Evolutionary conservation across 2,113 vertebrate genomes (phyloP), one percentile per base, ranked within the genome.

Genomic region (Phaethon lepturus): DNA sequence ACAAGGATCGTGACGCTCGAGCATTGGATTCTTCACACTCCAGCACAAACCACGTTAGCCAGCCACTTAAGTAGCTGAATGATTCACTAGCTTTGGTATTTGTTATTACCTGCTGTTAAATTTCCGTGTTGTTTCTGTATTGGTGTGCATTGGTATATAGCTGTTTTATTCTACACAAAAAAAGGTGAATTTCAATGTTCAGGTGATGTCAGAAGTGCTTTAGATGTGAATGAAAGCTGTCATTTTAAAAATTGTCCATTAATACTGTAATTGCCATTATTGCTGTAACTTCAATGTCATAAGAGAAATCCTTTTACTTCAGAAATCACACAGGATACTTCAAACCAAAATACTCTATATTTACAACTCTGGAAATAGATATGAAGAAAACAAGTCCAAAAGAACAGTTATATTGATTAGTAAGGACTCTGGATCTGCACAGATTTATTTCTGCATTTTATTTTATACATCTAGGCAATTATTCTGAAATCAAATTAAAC

Each of bases 401-500:
- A 91, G 62, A 93, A 69, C 45, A 90, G 77, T 74, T 75, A 76
- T 38, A 94, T 89, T 89, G 59, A 91, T 87, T 85, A 89, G 58
- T 63, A 75, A 95, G 42, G 53, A 38, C 74, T 90, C 88, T 94
- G 40, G 62, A 85, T 81, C 66, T 35, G 66, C 56, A 82, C 28
- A 78, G 81, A 85, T 93, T 92, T 82, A 76, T 79, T 91, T 72
- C 77, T 72, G 53, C 53, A 60, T 93, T 94, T 93, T 77, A 77
- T 90, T 94, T 90, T 86, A 62, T 56, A 58, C 53, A 73, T 33
- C 58, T 66, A 88, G 35, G 59, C 75, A 83, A 76, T 83, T 82
- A 90, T 84, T 90, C 69, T 83, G 85, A 94, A 88, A 82, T 82
- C 85, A 94, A 94, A 74, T 55, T 55, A 89, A 94, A 77, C n/a